These are phyloP conservation scores for Monopis laevigella DNA, from an alignment of 2,888 invertebrate genomes.

Conservation along the genomic window DNA sequence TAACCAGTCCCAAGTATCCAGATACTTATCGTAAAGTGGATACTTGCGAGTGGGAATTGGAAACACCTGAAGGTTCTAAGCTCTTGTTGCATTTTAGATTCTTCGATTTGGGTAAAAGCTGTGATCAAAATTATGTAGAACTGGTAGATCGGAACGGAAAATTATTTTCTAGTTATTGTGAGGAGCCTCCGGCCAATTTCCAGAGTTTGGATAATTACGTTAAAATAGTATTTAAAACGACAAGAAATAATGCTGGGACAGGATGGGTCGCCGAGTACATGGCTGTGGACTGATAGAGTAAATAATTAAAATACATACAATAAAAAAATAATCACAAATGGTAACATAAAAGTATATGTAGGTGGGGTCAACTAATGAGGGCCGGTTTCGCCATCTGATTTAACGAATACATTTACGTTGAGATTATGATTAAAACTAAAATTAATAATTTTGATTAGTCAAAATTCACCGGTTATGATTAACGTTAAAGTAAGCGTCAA, in stretches of 20 bases:
- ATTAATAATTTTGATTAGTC: too few species aligned
- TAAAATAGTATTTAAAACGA: conserved; percentile 70
- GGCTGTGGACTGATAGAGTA: conserved; percentile 17
- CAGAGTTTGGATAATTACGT: conserved; percentile 63
- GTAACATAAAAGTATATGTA: too few species aligned
- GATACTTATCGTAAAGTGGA: conserved; percentile 34
- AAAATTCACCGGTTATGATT: too few species aligned
- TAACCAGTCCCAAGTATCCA: conserved; percentile 52
- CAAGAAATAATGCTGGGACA: conserved; percentile 74
- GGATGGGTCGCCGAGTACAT: conserved; percentile 71
- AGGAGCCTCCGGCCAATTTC: conserved; percentile 68
- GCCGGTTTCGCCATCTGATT: too few species aligned
- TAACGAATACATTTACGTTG: too few species aligned
- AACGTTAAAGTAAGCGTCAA: too few species aligned
- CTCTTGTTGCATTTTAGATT: conserved; percentile 39
- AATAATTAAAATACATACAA: too few species aligned
- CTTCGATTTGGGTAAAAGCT: conserved; percentile 73
- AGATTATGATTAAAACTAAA: too few species aligned
- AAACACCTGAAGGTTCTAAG: conserved; percentile 38
- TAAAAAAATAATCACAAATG: too few species aligned
- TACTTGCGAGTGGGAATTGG: conserved; percentile 49
- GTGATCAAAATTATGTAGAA: conserved; percentile 72
- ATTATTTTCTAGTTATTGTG: conserved; percentile 49
- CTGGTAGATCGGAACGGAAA: conserved; percentile 60
- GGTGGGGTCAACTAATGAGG: too few species aligned